These are phyloP conservation scores for Xenentodon cancila DNA, from an alignment of 2,797 vertebrate species.

Conservation along the genomic window DNA sequence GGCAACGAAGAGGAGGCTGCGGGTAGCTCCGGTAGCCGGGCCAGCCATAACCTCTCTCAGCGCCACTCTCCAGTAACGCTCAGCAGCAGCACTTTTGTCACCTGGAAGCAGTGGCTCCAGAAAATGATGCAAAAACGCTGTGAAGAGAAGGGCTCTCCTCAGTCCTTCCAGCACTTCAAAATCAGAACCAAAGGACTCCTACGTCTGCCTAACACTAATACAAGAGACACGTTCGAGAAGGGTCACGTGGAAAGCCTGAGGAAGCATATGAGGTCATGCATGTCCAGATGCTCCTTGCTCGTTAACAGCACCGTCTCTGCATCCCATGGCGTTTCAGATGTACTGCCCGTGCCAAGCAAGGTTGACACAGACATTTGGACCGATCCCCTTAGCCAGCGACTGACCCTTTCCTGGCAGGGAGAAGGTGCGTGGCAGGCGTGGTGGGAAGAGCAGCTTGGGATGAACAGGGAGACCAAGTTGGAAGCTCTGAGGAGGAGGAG, in stretches of 20 bases:
- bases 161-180: background rate
- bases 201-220: rapidly evolving
- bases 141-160: background rate
- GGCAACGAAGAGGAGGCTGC: background rate
- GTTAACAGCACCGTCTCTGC: conserved; percentile 25
- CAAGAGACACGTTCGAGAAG: background rate
- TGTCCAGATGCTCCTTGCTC: conserved; percentile 58
- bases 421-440: conserved; percentile 72
- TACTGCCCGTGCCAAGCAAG: background rate
- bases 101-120: conserved; percentile 78
- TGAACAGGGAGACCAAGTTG: conserved; percentile 53
- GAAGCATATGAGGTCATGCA: conserved; percentile 62
- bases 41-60: background rate
- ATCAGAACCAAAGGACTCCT: background rate
- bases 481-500: conserved; percentile 74
- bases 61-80: background rate
- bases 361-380: conserved; percentile 18
- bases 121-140: conserved; percentile 34
- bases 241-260: conserved; percentile 31
- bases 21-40: background rate
- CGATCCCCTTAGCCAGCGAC: conserved; percentile 80
- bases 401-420: conserved; percentile 80
- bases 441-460: conserved; percentile 82
- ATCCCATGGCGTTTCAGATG: conserved; percentile 4
- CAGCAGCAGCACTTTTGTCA: conserved; percentile 19